Evolutionary conservation across 2,888 invertebrate genomes (phyloP), one percentile per base, ranked within the genome.

Genomic region (Cactoblastis cactorum): DNA sequence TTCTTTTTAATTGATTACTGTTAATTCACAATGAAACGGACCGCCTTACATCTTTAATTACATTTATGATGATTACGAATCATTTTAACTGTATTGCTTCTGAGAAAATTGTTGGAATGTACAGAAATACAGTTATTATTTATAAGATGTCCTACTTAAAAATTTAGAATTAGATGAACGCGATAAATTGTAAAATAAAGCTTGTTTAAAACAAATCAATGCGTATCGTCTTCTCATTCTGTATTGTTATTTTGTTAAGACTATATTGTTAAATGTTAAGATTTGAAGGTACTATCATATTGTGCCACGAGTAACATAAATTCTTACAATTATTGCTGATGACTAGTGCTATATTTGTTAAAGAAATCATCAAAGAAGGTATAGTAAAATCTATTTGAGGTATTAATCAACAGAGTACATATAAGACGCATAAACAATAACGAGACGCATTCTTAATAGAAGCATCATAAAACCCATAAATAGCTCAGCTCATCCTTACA

Each of bases 1-100:
- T 84, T 80, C 68, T 58, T 77, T 81, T 80, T 76, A 80, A 83
- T 82, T 83, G 80, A 82, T 81, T 79, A 77, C 72, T 70, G 74
- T 79, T 81, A 80, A 80, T 83, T 77, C 68, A 78, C 76, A 76
- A 77, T 77, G 77, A 77, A 77, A 66, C 69, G 60, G 63, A 69
- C 79, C 75, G 79, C 78, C 80, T 74, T 65, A 64, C 63, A 63
- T 66, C 71, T 81, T 78, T 81, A 81, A 83, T 83, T 81, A 74
- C 77, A 67, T 83, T 80, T 83, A 76, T 73, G 73, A 74, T 77
- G 67, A 75, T 74, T 70, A 75, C 68, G 69, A 72, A 70, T 64
- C 55, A 59, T 68, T 75, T 53, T 60, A 63, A 65, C 59, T 64
- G 65, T 70, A 69, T 72, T 64, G 60, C 62, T 65, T 63, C 45